These are phyloP conservation scores for Corythornis vintsioides DNA, from an alignment of 2,113 vertebrate species.

Conservation along the genomic window DNA sequence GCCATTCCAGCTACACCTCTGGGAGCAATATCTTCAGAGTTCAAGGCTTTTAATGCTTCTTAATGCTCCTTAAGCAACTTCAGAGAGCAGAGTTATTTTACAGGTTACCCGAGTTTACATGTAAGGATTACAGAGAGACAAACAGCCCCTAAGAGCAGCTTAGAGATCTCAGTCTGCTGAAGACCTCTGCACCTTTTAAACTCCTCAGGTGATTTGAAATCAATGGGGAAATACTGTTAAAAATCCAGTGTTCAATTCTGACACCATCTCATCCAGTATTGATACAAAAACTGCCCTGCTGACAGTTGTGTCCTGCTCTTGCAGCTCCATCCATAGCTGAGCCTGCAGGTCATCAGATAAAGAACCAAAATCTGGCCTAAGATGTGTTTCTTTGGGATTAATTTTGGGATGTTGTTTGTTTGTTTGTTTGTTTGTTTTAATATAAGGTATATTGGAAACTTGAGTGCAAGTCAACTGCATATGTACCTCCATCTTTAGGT, in stretches of 20 bases:
- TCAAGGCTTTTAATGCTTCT: slow-evolving; percentile 25
- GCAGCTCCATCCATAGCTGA: background rate
- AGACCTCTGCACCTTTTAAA: background rate
- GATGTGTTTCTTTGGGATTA: background rate
- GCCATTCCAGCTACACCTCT: background rate
- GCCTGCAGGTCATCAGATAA: background rate
- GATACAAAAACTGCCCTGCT: rapidly evolving
- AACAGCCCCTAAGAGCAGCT: background rate
- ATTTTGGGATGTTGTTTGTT: background rate
- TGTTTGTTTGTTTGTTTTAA: background rate
- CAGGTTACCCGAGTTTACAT: background rate
- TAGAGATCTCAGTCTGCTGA: background rate
- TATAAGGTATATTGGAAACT: background rate
- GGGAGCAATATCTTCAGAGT: background rate
- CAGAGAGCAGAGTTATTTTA: background rate
- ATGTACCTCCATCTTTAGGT: background rate
- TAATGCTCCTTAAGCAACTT: background rate
- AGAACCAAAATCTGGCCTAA: background rate
- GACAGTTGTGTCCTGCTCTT: background rate
- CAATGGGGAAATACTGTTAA: background rate
- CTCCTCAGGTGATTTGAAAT: background rate
- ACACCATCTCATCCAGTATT: background rate
- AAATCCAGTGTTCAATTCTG: rapidly evolving
- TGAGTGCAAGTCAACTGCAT: background rate
- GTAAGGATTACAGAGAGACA: background rate